Evolutionary conservation across 2,888 invertebrate genomes (phyloP).

Genomic region (Cheiracanthium punctorium): DNA sequence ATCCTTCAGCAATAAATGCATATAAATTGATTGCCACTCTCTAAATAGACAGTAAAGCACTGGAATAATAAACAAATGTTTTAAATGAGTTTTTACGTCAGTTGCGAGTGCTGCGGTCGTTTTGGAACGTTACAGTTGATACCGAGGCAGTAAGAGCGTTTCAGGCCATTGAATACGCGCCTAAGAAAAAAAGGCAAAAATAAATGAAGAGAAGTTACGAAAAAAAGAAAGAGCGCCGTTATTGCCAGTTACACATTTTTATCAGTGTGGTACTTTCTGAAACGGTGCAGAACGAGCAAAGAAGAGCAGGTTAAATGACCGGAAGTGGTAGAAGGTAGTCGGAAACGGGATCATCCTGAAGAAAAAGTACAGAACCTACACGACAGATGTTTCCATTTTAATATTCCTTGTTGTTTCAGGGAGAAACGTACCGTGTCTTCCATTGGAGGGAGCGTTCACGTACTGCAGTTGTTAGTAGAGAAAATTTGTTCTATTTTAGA

Average conservation of each 20-base stretch:
- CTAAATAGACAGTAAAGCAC: too few species aligned
- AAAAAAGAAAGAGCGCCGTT: not conserved
- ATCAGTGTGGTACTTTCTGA: not conserved
- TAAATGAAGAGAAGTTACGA: too few species aligned
- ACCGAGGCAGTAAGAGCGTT: not conserved
- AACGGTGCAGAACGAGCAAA: not conserved
- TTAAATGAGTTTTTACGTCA: not conserved
- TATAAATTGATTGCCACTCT: too few species aligned
- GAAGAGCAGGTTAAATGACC: constrained; percentile 20
- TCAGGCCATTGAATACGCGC: not conserved
- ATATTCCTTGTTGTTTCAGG: constrained; percentile 45
- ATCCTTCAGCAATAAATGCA: too few species aligned
- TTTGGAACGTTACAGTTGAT: not conserved
- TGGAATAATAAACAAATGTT: not conserved
- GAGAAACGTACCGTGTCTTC: constrained; percentile 1
- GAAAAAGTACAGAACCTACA: constrained; percentile 17
- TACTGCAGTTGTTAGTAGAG: too few species aligned
- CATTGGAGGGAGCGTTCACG: constrained; percentile 11
- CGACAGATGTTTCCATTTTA: constrained; percentile 67
- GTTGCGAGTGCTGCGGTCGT: not conserved
- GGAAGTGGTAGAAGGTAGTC: constrained; percentile 23
- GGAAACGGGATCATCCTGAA: constrained; percentile 8
- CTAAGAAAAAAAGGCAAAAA: not conserved
- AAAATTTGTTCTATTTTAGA: too few species aligned
- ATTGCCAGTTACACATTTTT: not conserved